Conservation (phyloP, 2,113 vertebrate species). For the Cheilinus undulatus region DNA sequence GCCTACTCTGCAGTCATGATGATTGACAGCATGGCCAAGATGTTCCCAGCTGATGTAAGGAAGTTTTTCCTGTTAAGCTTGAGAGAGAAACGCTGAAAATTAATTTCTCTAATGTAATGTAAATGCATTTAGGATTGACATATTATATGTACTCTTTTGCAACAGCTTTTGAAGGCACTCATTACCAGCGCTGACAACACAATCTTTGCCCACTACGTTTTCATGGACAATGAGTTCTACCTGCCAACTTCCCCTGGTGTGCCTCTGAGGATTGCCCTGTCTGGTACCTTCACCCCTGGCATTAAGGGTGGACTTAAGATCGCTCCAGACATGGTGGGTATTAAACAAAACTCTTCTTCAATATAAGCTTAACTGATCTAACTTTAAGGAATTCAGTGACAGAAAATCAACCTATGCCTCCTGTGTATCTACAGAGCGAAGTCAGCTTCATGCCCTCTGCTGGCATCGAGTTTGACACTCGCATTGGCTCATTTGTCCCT, state of each 20-base stretch:
- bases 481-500: slow-evolving; percentile 87
- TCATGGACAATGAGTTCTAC: slow-evolving; percentile 95
- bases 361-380: background rate
- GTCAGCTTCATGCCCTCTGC: slow-evolving; percentile 89
- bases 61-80: background rate
- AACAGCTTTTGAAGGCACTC: slow-evolving; percentile 80
- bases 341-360: background rate
- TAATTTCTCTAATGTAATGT: background rate
- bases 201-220: slow-evolving; percentile 94
- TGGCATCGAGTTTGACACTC: slow-evolving; percentile 89
- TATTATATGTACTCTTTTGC: slow-evolving; percentile 13
- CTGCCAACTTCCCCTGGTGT: slow-evolving; percentile 91
- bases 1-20: slow-evolving; percentile 72
- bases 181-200: slow-evolving; percentile 84
- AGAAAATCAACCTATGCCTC: background rate
- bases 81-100: background rate
- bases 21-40: slow-evolving; percentile 75
- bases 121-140: background rate
- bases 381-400: background rate
- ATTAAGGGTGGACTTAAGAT: slow-evolving; percentile 86
- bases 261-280: slow-evolving; percentile 89
- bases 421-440: slow-evolving; percentile 77
- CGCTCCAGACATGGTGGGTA: slow-evolving; percentile 82
- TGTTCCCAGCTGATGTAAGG: slow-evolving; percentile 80
- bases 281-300: slow-evolving; percentile 89